These are phyloP conservation scores for Hirtodrosophila alboralis DNA, from an alignment of 2,888 invertebrate species.

Conservation along the genomic window DNA sequence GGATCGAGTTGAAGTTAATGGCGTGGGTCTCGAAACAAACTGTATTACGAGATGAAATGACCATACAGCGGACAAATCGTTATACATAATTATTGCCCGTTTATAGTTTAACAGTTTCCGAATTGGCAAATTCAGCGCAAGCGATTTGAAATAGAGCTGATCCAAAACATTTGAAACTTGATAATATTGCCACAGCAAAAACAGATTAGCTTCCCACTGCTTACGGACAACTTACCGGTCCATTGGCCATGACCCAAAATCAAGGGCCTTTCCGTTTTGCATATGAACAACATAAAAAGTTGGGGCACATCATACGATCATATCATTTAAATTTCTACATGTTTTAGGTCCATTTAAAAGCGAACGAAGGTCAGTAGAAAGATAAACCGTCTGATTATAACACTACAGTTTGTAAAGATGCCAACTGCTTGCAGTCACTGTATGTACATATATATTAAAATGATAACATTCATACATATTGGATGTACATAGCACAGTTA, in stretches of 20 bases:
- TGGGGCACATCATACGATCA: constrained; percentile 32
- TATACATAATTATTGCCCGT: constrained; percentile 1
- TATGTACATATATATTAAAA: not conserved
- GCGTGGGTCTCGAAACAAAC: constrained; percentile 1
- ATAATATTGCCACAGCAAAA: constrained; percentile 36
- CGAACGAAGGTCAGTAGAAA: constrained; percentile 62
- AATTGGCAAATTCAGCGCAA: constrained; percentile 34
- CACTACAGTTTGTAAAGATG: constrained; percentile 25
- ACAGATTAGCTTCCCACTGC: constrained; percentile 12
- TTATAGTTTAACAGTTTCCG: not conserved
- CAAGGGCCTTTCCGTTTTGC: constrained; percentile 56
- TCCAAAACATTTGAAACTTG: not conserved
- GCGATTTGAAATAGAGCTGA: constrained; percentile 34
- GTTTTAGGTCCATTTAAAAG: constrained; percentile 37
- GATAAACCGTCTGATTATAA: constrained; percentile 45
- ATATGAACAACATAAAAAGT: constrained; percentile 51
- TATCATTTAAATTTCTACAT: constrained; percentile 64
- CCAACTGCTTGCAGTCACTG: constrained; percentile 31
- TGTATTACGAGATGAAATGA: constrained; percentile 15
- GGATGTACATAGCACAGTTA: constrained; percentile 8
- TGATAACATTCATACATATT: constrained; percentile 7
- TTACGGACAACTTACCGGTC: constrained; percentile 54
- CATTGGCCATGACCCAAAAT: constrained; percentile 77
- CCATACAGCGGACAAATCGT: constrained; percentile 1
- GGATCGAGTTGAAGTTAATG: not conserved